Conservation (phyloP, 2,113 vertebrate genomes). For the Xyliphius kryptos region DNA sequence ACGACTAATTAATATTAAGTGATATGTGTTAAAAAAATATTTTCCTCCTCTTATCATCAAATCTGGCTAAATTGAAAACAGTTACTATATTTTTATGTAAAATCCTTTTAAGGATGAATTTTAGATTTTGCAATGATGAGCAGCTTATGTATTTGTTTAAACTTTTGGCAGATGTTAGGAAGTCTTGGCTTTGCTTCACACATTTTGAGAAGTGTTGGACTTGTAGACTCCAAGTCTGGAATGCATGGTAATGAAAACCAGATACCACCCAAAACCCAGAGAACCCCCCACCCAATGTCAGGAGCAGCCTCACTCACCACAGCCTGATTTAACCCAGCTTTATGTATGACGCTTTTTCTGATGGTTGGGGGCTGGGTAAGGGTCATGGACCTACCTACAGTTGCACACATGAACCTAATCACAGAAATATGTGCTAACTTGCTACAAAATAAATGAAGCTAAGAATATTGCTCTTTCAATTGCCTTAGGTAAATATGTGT, state of each 20-base stretch:
- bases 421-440: background rate
- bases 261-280: constrained; percentile 40
- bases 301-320: constrained; percentile 35
- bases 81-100: background rate
- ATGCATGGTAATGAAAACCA: constrained; percentile 49
- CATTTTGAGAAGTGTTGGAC: constrained; percentile 58
- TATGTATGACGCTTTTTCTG: constrained; percentile 9
- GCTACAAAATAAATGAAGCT: background rate
- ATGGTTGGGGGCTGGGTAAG: constrained; percentile 26
- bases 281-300: constrained; percentile 37
- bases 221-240: constrained; percentile 34
- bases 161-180: constrained; percentile 16
- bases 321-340: constrained; percentile 22
- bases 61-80: too few species aligned
- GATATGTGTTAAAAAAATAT: too few species aligned
- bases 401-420: constrained; percentile 31
- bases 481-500: background rate
- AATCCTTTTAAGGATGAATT: background rate
- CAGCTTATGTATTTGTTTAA: constrained; percentile 7
- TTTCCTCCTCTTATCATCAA: too few species aligned
- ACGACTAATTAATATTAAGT: too few species aligned
- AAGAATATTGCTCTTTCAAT: constrained; percentile 12
- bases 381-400: constrained; percentile 12
- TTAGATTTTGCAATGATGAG: background rate
- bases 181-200: constrained; percentile 17